Conservation (phyloP, 2,888 invertebrate genomes). For the Tillus elongatus region DNA sequence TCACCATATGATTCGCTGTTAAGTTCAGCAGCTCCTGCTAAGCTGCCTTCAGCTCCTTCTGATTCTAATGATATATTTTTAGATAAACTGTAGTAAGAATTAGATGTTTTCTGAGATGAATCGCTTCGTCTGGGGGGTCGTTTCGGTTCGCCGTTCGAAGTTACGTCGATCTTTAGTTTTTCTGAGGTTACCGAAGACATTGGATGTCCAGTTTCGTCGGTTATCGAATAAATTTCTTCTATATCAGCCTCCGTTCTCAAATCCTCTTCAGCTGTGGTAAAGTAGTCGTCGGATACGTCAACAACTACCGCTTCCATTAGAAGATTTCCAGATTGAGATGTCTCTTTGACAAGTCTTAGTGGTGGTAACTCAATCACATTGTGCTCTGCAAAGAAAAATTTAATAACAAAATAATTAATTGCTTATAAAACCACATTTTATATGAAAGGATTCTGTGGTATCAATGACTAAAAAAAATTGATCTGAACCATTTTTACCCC, state of each 20-base stretch:
- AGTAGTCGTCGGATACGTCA: conserved; percentile 79
- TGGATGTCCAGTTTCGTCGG: conserved; percentile 53
- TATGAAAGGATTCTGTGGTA: no score
- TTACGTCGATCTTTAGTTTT: conserved; percentile 44
- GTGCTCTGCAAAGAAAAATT: conserved; percentile 48
- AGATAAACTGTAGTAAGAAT: conserved; percentile 54
- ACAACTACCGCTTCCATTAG: conserved; percentile 87
- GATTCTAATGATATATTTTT: conserved; percentile 53
- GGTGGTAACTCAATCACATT: conserved; percentile 82
- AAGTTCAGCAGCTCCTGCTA: conserved; percentile 46
- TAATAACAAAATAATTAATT: conserved; percentile 9
- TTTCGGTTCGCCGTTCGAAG: conserved; percentile 48
- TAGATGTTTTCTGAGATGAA: conserved; percentile 51
- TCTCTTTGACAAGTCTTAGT: conserved; percentile 79
- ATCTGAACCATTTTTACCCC: no score
- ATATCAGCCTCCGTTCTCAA: conserved; percentile 77
- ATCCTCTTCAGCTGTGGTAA: conserved; percentile 71
- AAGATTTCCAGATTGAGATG: conserved; percentile 77
- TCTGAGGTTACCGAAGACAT: conserved; percentile 44
- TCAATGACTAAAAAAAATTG: no score
- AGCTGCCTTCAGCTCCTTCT: conserved; percentile 42
- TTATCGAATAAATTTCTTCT: conserved; percentile 70
- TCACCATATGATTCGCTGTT: conserved; percentile 55
- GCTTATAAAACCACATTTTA: no score
- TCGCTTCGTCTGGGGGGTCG: conserved; percentile 57